Base-by-base conservation (phyloP, 1,140 invertebrate genomes). In the Drosophila varians region DNA sequence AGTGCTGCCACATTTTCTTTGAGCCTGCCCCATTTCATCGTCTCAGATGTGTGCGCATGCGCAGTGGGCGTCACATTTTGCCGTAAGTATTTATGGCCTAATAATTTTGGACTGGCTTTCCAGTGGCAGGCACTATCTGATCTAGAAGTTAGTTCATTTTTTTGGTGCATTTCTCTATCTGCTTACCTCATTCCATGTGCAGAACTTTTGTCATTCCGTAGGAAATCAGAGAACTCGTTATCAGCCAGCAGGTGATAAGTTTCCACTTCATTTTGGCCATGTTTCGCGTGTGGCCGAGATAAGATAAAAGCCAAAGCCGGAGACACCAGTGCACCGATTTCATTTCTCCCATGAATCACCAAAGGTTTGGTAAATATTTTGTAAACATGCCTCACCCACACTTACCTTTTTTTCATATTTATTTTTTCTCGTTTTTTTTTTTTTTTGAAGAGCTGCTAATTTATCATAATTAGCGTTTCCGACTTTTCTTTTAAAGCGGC, bases 11-110 rank as follows among this genome's bases (percentile, higher is more conserved):
- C 38, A 12, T 42, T 31, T 58, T 25, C 31, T 61, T 54, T 52
- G 16, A 18, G 7, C 25, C 23, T 25, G 14, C 23, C 14, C 26
- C 12, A 23, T 45, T 58, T 74, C 31, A 36, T 25, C 58, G 77
- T 80, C 58, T 69, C 68, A 73, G 72, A 40, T 57, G 69, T 87
- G 68, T 86, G 80, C 76, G 77, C 80, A 80, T 86, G 80, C 77
- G 80, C 80, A 86, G 77, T 74, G 82, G 82, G 80, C 80, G 82
- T 87, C 60, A 87, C 82, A 77, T 70, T 86, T 80, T 86, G 76
- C 82, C 68, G 76, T 66, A 86, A 87, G 68, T 69, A 87, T 86
- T 87, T 86, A 86, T 86, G 80, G 80, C 80, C 80, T 86, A 86
- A 86, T 86, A 86, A 86, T 87, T 86, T 80, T 65, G 71, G 53